Evolutionary conservation across 2,888 invertebrate species (phyloP).

Genomic region (Meloe dianella): DNA sequence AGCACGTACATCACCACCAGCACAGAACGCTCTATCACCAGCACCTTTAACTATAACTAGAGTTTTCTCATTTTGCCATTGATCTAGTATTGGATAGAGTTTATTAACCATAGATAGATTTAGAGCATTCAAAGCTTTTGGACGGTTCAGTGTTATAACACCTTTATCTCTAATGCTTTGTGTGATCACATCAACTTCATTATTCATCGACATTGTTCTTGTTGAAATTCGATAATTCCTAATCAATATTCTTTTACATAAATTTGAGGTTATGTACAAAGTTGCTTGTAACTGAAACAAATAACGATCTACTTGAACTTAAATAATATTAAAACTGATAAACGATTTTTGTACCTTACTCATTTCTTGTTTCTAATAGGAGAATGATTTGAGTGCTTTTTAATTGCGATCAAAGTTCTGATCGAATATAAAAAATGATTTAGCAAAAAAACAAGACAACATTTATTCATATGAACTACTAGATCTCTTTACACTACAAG

Average conservation of each 20-base stretch:
- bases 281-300: constrained; percentile 2
- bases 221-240: background rate
- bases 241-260: background rate
- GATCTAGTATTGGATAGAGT: constrained; percentile 65
- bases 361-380: background rate
- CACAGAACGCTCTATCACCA: constrained; percentile 93
- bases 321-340: background rate
- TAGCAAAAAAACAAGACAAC: background rate
- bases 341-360: background rate
- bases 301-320: background rate
- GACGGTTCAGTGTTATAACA: constrained; percentile 74
- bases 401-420: no score
- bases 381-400: background rate
- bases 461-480: no score
- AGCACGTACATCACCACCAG: constrained; percentile 93
- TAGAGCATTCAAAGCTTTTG: constrained; percentile 78
- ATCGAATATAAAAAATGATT: no score
- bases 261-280: constrained; percentile 11
- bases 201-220: constrained; percentile 46
- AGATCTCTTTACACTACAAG: no score
- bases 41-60: constrained; percentile 65
- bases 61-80: constrained; percentile 66
- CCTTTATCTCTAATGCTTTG: constrained; percentile 61
- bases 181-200: constrained; percentile 52
- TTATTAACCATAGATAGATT: constrained; percentile 76